phyloP scores from a whole-genome alignment of 1,140 invertebrate species.

The fruit fly (Drosophila melanogaster) region DNA sequence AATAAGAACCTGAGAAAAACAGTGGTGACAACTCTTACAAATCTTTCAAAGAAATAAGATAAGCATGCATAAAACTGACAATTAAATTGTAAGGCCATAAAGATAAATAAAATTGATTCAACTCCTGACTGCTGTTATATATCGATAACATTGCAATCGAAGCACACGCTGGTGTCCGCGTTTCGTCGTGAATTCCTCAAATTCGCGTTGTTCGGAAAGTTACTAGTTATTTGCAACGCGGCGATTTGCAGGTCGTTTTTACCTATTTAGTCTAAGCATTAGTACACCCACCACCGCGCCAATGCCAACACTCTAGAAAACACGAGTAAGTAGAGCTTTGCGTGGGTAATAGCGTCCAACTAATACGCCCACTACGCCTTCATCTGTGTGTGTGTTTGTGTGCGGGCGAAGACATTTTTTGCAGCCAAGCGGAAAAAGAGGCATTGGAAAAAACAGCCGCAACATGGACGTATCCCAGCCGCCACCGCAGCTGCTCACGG shows the following conservation, averaged over 20 bases:
- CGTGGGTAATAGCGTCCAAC: background rate
- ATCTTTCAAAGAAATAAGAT: too few species aligned
- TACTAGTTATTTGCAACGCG: constrained; percentile 14
- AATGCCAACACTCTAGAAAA: constrained; percentile 12
- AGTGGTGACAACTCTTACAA: too few species aligned
- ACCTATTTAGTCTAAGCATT: background rate
- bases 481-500: constrained; percentile 73
- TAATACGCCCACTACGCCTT: background rate
- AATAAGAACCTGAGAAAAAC: too few species aligned
- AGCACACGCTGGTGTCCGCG: constrained; percentile 10
- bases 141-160: constrained; percentile 8
- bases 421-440: constrained; percentile 21
- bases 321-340: constrained; percentile 8
- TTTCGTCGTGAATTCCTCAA: constrained; percentile 11
- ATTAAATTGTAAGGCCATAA: too few species aligned
- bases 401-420: constrained; percentile 40
- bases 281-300: background rate
- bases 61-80: too few species aligned
- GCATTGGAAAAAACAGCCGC: background rate
- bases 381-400: constrained; percentile 28
- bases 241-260: background rate
- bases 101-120: too few species aligned
- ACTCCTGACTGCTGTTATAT: background rate
- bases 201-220: constrained; percentile 33
- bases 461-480: constrained; percentile 78